A percentile compares a stretch with the other conserved stretches of the same genome.
phyloP scores from a whole-genome alignment of 2,888 invertebrate genomes.

The Lasius fuliginosus region DNA sequence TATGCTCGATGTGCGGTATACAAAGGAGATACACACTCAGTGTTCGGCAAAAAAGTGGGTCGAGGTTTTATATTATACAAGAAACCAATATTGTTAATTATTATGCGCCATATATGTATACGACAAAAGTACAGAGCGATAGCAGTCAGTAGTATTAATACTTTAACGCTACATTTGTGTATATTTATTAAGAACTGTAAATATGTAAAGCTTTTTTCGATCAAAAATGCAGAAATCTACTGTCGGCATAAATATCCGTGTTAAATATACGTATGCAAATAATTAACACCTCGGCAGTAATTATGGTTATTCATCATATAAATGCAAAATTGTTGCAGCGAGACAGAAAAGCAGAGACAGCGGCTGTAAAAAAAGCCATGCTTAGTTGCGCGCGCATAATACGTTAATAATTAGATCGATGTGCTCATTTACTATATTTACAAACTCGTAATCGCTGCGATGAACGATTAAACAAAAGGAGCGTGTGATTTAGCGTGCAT shows the following conservation, averaged over 20 bases:
- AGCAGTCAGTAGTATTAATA: conserved; percentile 30
- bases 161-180: conserved; percentile 13
- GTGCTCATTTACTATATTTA: conserved; percentile 57
- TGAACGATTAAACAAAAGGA: conserved; percentile 49
- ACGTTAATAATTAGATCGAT: conserved; percentile 57
- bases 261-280: background rate
- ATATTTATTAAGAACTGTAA: background rate
- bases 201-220: background rate
- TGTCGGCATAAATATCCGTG: background rate
- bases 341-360: conserved; percentile 28
- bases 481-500: conserved; percentile 27
- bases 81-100: conserved; percentile 57
- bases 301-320: background rate
- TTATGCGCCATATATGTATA: conserved; percentile 32
- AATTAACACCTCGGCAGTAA: background rate
- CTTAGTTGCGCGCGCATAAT: conserved; percentile 50
- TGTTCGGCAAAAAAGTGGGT: conserved; percentile 51
- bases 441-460: conserved; percentile 52
- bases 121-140: conserved; percentile 9
- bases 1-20: conserved; percentile 17
- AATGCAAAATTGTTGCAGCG: conserved; percentile 15
- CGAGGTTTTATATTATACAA: conserved; percentile 49
- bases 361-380: conserved; percentile 24
- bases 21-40: conserved; percentile 42
- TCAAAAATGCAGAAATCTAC: background rate